phyloP scores from a whole-genome alignment of 2,797 vertebrate genomes.

The Zalophus californianus region DNA sequence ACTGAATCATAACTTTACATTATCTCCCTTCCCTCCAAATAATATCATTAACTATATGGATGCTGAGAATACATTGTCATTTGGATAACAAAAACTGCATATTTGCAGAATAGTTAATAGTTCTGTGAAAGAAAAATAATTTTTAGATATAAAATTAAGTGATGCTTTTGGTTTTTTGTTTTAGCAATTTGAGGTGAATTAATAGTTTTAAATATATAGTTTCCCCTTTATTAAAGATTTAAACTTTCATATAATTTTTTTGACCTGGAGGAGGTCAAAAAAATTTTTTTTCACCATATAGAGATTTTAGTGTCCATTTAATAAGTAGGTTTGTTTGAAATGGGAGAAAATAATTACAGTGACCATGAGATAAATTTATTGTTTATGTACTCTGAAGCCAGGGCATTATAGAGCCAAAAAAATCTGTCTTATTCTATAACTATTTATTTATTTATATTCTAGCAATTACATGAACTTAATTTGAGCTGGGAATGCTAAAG shows the following conservation, averaged over 20 bases:
- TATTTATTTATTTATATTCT: slow-evolving; percentile 68
- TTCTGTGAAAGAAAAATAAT: slow-evolving; percentile 67
- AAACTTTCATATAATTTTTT: slow-evolving; percentile 72
- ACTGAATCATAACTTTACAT: slow-evolving; percentile 46
- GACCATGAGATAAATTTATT: slow-evolving; percentile 60
- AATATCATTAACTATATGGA: slow-evolving; percentile 1
- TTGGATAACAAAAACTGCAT: slow-evolving; percentile 77
- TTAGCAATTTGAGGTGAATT: slow-evolving; percentile 68
- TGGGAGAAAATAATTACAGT: slow-evolving; percentile 69
- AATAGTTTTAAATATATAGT: slow-evolving; percentile 72
- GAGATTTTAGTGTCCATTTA: slow-evolving; percentile 70
- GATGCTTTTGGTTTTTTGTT: slow-evolving; percentile 70
- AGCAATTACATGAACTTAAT: slow-evolving; percentile 69
- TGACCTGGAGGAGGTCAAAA: slow-evolving; percentile 25
- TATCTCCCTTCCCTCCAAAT: slow-evolving; percentile 60
- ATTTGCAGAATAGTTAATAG: slow-evolving; percentile 63
- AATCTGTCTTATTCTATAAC: slow-evolving; percentile 72
- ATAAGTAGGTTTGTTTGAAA: slow-evolving; percentile 79
- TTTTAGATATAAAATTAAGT: slow-evolving; percentile 67
- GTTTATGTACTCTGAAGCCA: slow-evolving; percentile 73
- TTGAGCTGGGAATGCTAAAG: slow-evolving; percentile 70
- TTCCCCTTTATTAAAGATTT: slow-evolving; percentile 69
- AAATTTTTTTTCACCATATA: slow-evolving; percentile 54
- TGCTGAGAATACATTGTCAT: slow-evolving; percentile 63
- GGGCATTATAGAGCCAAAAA: slow-evolving; percentile 60